Conservation (phyloP, 2,797 vertebrate species). For the Acrossocheilus fasciatus region DNA sequence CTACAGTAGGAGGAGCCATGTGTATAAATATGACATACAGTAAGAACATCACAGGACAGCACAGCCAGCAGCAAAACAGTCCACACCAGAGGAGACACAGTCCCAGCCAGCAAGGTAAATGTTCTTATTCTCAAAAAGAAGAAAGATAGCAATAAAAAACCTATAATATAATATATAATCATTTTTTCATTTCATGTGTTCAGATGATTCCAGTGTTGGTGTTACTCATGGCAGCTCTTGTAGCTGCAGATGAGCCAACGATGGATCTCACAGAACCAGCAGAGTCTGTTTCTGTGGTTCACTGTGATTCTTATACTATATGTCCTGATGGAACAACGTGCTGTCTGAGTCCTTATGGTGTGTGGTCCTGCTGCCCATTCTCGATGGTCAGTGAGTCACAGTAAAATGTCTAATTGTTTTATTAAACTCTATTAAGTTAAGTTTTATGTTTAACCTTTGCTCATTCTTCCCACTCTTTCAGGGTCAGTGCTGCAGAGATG, state of each 20-base stretch:
- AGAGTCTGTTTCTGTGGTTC: constrained; percentile 53
- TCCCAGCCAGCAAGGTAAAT: constrained; percentile 63
- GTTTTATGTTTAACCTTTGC: not conserved
- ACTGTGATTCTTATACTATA: constrained; percentile 56
- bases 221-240: constrained; percentile 61
- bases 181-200: not conserved
- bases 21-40: not conserved
- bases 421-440: not conserved
- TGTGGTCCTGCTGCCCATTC: constrained; percentile 70
- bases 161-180: not conserved
- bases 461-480: constrained; percentile 41
- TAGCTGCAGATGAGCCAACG: constrained; percentile 33
- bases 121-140: not conserved
- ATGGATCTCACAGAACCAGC: constrained; percentile 2
- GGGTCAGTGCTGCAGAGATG: constrained; percentile 74
- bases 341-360: constrained; percentile 69
- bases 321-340: constrained; percentile 72
- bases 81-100: not conserved
- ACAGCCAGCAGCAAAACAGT: constrained; percentile 2
- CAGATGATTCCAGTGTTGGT: constrained; percentile 65
- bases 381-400: constrained; percentile 65
- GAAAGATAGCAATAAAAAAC: not conserved
- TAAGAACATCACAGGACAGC: not conserved
- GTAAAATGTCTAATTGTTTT: not conserved
- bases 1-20: constrained; percentile 1